These are phyloP conservation scores for Steinernema scapterisci DNA, from an alignment of 2,888 invertebrate species.

Conservation along the genomic window DNA sequence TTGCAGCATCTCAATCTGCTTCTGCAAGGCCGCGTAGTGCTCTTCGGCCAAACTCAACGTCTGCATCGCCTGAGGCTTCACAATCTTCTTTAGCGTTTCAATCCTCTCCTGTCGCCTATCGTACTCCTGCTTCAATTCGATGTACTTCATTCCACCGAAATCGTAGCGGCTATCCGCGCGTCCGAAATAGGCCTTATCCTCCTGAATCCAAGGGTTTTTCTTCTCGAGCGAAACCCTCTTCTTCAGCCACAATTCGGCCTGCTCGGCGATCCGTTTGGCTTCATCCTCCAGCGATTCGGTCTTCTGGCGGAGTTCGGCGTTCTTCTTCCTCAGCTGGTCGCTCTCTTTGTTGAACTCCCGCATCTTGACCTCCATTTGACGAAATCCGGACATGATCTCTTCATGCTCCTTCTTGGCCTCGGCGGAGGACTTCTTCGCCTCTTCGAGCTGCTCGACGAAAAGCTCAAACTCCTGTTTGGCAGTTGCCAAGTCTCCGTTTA, in stretches of 20 bases:
- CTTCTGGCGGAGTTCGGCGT: slow-evolving; percentile 1
- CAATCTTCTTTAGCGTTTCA: not conserved
- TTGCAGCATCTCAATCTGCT: slow-evolving; percentile 78
- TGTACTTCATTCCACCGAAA: slow-evolving; percentile 62
- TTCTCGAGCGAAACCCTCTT: slow-evolving; percentile 54
- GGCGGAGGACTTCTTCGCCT: slow-evolving; percentile 11
- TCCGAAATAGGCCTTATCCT: slow-evolving; percentile 81
- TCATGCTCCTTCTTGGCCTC: slow-evolving; percentile 29
- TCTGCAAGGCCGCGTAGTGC: slow-evolving; percentile 72
- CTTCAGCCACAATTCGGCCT: not conserved
- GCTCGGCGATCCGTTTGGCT: slow-evolving; percentile 1
- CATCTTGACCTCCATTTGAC: slow-evolving; percentile 37
- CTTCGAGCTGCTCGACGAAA: slow-evolving; percentile 32
- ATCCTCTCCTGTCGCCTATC: slow-evolving; percentile 39
- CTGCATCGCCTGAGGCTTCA: slow-evolving; percentile 10
- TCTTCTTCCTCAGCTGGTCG: slow-evolving; percentile 18
- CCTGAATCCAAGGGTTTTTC: slow-evolving; percentile 78
- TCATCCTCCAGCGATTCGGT: not conserved
- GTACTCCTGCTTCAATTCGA: slow-evolving; percentile 39
- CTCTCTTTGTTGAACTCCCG: slow-evolving; percentile 32
- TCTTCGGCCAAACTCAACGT: slow-evolving; percentile 22
- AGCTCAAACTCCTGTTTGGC: slow-evolving; percentile 13
- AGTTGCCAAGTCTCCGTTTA: slow-evolving; percentile 35
- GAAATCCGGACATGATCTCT: slow-evolving; percentile 30
- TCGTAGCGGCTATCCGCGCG: slow-evolving; percentile 70